Evolutionary conservation across 37 sponge, comb jelly and placozoan species (phyloP).

Genomic region (Eunapius fragilis): DNA sequence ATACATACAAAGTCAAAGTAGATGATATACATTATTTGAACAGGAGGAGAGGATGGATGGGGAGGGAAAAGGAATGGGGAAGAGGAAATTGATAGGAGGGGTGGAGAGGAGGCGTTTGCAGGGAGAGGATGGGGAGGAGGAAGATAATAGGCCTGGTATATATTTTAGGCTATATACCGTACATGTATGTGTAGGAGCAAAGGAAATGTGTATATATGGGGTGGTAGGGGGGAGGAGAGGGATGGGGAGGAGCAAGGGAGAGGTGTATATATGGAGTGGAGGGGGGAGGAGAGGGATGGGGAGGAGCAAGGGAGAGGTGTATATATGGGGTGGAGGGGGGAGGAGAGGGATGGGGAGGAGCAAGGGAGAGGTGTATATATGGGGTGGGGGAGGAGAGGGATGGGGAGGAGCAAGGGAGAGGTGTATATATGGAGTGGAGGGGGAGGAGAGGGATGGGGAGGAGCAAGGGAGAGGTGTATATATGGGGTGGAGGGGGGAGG

Average conservation of each 20-base stretch:
- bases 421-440: not conserved
- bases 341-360: not conserved
- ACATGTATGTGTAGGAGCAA: too few species aligned
- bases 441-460: not conserved
- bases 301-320: too few species aligned
- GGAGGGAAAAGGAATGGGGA: too few species aligned
- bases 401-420: not conserved
- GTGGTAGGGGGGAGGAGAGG: not conserved
- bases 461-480: too few species aligned
- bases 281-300: not conserved
- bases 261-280: not conserved
- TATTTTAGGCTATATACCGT: too few species aligned
- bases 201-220: not conserved
- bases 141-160: too few species aligned
- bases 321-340: not conserved
- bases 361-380: not conserved
- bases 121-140: not conserved
- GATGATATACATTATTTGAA: too few species aligned
- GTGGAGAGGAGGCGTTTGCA: too few species aligned
- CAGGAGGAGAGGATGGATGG: too few species aligned
- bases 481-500: not conserved
- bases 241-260: not conserved
- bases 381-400: not conserved
- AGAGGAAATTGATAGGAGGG: not conserved
- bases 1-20: too few species aligned